phyloP scores from a whole-genome alignment of 2,797 vertebrate genomes.

The Spea hammondii region DNA sequence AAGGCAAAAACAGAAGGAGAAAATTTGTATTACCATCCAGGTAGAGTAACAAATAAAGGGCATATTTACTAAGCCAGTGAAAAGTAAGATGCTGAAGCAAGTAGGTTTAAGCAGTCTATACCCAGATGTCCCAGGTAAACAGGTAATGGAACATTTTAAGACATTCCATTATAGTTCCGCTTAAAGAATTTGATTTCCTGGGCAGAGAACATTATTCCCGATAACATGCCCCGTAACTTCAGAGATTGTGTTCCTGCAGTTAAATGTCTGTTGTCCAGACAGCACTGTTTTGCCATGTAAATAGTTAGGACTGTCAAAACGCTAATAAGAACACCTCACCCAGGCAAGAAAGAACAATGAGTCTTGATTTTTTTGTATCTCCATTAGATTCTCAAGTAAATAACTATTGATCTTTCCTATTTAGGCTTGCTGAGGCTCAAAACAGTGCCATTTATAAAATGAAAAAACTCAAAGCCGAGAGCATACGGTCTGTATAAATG shows the following conservation, averaged over 20 bases:
- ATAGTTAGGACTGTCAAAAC: constrained; percentile 10
- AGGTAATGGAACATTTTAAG: no score
- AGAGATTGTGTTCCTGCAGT: constrained; percentile 3
- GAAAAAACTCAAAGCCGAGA: constrained; percentile 8
- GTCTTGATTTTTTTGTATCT: constrained; percentile 27
- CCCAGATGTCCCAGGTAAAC: no score
- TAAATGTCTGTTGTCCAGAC: constrained; percentile 11
- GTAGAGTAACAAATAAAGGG: no score
- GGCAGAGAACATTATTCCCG: background rate
- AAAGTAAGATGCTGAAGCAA: no score
- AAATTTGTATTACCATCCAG: no score
- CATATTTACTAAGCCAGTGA: no score
- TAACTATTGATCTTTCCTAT: constrained; percentile 32
- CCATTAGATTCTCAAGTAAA: constrained; percentile 36
- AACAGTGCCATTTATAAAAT: constrained; percentile 3
- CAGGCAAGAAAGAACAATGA: constrained; percentile 12
- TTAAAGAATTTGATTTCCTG: background rate
- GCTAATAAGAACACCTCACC: constrained; percentile 25
- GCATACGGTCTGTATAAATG: constrained; percentile 2
- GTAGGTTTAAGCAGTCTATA: no score
- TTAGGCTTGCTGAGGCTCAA: constrained; percentile 9
- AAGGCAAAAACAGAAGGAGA: no score
- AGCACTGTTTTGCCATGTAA: constrained; percentile 10
- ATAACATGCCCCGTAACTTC: background rate
- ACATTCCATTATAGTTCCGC: no score